phyloP scores from a whole-genome alignment of 1,140 invertebrate genomes.

The Theocolax elegans region DNA sequence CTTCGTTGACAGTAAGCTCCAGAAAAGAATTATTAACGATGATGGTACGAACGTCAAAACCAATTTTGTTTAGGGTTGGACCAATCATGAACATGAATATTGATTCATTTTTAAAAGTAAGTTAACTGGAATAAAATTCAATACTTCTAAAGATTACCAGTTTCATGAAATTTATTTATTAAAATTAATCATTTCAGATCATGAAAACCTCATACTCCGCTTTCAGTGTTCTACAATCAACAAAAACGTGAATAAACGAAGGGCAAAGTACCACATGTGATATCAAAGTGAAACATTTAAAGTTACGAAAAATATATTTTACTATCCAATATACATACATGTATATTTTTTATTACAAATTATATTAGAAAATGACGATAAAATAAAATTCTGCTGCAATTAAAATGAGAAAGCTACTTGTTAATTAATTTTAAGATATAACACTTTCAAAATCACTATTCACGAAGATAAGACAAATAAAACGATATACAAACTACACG shows the following conservation, averaged over 20 bases:
- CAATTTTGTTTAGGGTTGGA: slow-evolving; percentile 10
- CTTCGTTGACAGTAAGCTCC: background rate
- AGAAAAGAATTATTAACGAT: slow-evolving; percentile 24
- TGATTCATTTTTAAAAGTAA: slow-evolving; percentile 21
- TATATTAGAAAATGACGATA: no score
- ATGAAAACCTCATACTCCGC: slow-evolving; percentile 34
- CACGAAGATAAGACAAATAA: no score
- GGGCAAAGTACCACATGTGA: background rate
- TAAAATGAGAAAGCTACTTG: no score
- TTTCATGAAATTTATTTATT: no score
- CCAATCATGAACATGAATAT: slow-evolving; percentile 33
- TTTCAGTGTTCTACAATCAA: slow-evolving; percentile 28
- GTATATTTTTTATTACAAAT: no score
- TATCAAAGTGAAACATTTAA: no score
- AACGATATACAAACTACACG: no score
- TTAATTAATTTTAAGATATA: no score
- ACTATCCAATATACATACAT: background rate
- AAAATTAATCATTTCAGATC: slow-evolving; percentile 15
- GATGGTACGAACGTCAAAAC: slow-evolving; percentile 14
- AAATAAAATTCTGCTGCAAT: no score
- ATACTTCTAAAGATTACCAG: no score
- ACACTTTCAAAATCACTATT: no score
- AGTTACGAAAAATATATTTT: background rate
- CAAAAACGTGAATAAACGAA: background rate
- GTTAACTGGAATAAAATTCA: no score